Evolutionary conservation across 2,113 vertebrate genomes (phyloP).

Genomic region (Anguilla rostrata): DNA sequence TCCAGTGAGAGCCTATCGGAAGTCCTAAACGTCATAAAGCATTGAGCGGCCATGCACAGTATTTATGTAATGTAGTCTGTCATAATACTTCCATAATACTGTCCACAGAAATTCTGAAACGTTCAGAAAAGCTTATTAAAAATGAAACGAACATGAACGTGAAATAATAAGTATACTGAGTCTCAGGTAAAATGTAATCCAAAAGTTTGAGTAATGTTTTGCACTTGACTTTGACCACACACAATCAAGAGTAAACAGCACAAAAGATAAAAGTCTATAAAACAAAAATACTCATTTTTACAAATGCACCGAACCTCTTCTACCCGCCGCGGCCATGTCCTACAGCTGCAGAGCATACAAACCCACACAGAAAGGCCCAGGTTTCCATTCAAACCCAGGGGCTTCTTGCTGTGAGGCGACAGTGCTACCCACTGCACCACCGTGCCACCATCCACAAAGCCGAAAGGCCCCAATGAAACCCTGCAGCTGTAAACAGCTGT

Average conservation of each 20-base stretch:
- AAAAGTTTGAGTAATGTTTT: background rate
- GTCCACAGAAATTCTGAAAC: background rate
- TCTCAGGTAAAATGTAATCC: background rate
- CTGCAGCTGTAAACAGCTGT: background rate
- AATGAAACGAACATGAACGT: background rate
- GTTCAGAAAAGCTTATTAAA: background rate
- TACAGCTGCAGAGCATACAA: too few relatives aligned
- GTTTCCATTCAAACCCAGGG: too few relatives aligned
- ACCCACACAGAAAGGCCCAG: too few relatives aligned
- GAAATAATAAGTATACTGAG: background rate
- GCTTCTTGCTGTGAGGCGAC: too few relatives aligned
- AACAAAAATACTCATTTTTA: background rate
- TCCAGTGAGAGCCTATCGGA: background rate
- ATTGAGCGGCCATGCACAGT: background rate
- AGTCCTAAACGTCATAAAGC: background rate
- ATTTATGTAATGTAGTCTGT: background rate
- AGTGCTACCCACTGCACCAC: too few relatives aligned
- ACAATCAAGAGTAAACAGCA: background rate
- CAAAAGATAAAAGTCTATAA: background rate
- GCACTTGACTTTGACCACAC: background rate
- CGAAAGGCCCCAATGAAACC: background rate
- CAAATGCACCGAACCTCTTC: background rate
- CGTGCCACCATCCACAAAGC: background rate
- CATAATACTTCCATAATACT: background rate
- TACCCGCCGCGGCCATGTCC: background rate